Evolutionary conservation across 1,140 invertebrate species (phyloP).

Genomic region (Eupeodes corollae): DNA sequence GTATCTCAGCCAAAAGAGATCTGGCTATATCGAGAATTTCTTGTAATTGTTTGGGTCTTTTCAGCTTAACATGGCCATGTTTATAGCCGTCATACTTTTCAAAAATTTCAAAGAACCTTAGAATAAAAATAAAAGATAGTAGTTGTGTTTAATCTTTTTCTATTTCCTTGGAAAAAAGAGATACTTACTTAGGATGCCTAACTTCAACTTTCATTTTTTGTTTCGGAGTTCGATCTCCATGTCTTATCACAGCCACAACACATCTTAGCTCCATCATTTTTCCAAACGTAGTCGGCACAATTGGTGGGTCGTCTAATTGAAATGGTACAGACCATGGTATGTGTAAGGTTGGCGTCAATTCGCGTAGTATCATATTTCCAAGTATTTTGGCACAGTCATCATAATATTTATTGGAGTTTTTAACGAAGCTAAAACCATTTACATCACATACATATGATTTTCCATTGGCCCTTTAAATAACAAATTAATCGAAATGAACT

Average conservation of each 20-base stretch:
- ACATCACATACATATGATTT: conserved; percentile 99
- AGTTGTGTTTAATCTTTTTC: neutral
- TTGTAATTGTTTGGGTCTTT: conserved; percentile 93
- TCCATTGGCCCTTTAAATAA: conserved; percentile 78
- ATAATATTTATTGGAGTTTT: conserved; percentile 99
- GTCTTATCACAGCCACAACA: conserved; percentile 95
- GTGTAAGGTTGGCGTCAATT: conserved; percentile 86
- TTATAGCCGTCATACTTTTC: conserved; percentile 94
- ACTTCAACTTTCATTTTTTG: conserved; percentile 99
- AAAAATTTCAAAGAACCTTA: conserved; percentile 96
- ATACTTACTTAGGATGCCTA: conserved; percentile 83
- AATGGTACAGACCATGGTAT: conserved; percentile 96
- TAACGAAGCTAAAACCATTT: conserved; percentile 99
- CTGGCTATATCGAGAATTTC: conserved; percentile 93
- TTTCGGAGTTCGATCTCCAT: conserved; percentile 97
- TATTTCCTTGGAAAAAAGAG: neutral
- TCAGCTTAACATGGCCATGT: conserved; percentile 92
- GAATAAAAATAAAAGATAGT: neutral
- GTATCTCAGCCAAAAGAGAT: conserved; percentile 76
- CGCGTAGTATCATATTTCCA: conserved; percentile 81
- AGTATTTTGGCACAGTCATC: conserved; percentile 98
- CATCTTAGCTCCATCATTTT: conserved; percentile 99
- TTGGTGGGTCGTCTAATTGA: conserved; percentile 94
- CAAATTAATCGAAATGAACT: neutral
- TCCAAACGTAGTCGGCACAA: conserved; percentile 97